phyloP scores from a whole-genome alignment of 2,113 vertebrate genomes.

The Aptenodytes forsteri region DNA sequence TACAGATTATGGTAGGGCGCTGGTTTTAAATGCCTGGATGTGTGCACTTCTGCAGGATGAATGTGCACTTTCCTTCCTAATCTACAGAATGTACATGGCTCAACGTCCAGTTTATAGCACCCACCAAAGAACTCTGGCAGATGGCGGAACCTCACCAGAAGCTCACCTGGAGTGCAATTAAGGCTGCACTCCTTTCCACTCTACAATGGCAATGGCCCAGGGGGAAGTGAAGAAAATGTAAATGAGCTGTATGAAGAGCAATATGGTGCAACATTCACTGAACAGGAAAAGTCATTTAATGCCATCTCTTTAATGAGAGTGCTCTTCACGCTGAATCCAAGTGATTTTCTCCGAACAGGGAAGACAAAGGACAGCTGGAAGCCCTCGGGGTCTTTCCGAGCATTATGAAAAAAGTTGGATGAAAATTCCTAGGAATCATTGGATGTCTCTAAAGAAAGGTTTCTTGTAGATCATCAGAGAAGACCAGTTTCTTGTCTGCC shows the following conservation, averaged over 20 bases:
- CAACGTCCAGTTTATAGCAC: neutral
- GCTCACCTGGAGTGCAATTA: neutral
- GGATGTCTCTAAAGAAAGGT: neutral
- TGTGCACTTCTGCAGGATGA: neutral
- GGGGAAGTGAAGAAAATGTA: neutral
- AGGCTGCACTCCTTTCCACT: neutral
- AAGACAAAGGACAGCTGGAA: neutral
- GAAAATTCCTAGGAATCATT: neutral
- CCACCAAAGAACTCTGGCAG: neutral
- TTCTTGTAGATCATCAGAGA: neutral
- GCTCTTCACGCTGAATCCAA: neutral
- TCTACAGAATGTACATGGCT: neutral
- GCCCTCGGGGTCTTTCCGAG: neutral
- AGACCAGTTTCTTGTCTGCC: neutral
- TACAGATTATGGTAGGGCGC: neutral
- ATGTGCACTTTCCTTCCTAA: neutral
- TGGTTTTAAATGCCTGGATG: neutral
- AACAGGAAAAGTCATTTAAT: neutral
- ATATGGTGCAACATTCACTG: neutral
- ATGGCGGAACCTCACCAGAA: neutral
- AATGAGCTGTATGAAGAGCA: neutral
- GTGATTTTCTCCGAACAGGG: neutral
- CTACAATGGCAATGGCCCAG: neutral
- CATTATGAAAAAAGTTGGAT: neutral
- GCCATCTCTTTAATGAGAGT: neutral